These are phyloP conservation scores for Aphaenogaster ashmeadi DNA, from an alignment of 1,140 invertebrate species.

Conservation along the genomic window DNA sequence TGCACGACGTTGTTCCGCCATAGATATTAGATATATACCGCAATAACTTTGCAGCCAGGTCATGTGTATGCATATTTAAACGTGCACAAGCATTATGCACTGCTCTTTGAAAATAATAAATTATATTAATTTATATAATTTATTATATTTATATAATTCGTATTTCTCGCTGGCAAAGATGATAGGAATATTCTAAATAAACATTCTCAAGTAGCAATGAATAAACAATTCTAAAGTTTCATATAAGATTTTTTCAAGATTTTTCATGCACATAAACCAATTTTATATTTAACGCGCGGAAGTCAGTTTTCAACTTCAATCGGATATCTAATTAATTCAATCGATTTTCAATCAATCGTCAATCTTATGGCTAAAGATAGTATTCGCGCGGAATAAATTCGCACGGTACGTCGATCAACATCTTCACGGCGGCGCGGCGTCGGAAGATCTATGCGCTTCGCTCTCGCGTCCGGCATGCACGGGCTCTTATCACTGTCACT, in stretches of 20 bases:
- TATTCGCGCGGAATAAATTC: neutral
- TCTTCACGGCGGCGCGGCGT: neutral
- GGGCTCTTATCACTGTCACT: constrained; percentile 69
- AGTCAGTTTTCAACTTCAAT: neutral
- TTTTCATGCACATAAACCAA: neutral
- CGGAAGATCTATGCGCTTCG: constrained; percentile 5
- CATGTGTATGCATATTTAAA: constrained; percentile 51
- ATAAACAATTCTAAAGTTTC: neutral
- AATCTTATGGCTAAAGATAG: neutral
- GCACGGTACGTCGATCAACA: constrained; percentile 3
- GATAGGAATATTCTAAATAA: neutral
- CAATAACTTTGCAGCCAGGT: constrained; percentile 41
- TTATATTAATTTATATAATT: neutral
- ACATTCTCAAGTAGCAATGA: neutral
- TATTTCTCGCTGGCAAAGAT: neutral
- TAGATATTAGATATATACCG: constrained; percentile 45
- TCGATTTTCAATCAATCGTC: neutral
- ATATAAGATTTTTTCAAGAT: neutral
- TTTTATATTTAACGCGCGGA: neutral
- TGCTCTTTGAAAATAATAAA: constrained; percentile 30
- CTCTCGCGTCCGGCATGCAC: constrained; percentile 2
- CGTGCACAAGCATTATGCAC: constrained; percentile 4
- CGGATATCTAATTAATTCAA: neutral
- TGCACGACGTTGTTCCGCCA: constrained; percentile 19
- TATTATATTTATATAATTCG: neutral